Percentiles rank a stretch among this genome's conserved stretches.
These are phyloP conservation scores for Ylistrum balloti DNA, from an alignment of 1,140 invertebrate genomes.

Conservation along the genomic window DNA sequence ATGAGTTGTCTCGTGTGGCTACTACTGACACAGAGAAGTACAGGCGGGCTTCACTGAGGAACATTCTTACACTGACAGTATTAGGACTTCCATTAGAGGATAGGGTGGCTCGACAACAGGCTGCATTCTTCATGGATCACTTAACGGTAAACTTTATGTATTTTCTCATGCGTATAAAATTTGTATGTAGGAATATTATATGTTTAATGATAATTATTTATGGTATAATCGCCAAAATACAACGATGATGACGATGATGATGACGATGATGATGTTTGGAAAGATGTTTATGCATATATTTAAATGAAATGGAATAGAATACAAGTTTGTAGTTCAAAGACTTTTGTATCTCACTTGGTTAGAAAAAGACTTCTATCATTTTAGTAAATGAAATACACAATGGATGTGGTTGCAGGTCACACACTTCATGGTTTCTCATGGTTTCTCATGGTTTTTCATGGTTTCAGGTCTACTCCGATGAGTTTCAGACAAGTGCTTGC, in stretches of 20 bases:
- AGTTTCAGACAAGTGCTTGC: slow-evolving; percentile 66
- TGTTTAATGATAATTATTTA: no score
- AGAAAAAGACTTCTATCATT: neutral
- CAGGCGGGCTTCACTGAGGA: slow-evolving; percentile 65
- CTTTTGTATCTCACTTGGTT: neutral
- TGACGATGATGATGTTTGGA: no score
- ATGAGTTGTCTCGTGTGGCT: slow-evolving; percentile 66
- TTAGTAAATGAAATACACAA: no score
- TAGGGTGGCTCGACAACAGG: slow-evolving; percentile 63
- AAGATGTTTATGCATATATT: no score
- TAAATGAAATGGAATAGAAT: no score
- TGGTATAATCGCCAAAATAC: no score
- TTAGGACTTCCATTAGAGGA: slow-evolving; percentile 65
- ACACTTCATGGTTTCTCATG: neutral
- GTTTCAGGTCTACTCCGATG: slow-evolving; percentile 68
- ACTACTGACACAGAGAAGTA: slow-evolving; percentile 45
- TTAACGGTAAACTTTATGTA: slow-evolving; percentile 69
- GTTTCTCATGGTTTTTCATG: slow-evolving; percentile 15
- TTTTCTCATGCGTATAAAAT: neutral
- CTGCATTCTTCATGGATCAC: slow-evolving; percentile 69
- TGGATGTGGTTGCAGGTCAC: no score
- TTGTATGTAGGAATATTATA: no score
- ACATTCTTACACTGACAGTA: slow-evolving; percentile 65
- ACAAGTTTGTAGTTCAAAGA: no score
- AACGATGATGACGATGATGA: no score